Evolutionary conservation across 2,797 vertebrate genomes (phyloP), one percentile per base, ranked within the genome.

Genomic region (Tapera naevia): DNA sequence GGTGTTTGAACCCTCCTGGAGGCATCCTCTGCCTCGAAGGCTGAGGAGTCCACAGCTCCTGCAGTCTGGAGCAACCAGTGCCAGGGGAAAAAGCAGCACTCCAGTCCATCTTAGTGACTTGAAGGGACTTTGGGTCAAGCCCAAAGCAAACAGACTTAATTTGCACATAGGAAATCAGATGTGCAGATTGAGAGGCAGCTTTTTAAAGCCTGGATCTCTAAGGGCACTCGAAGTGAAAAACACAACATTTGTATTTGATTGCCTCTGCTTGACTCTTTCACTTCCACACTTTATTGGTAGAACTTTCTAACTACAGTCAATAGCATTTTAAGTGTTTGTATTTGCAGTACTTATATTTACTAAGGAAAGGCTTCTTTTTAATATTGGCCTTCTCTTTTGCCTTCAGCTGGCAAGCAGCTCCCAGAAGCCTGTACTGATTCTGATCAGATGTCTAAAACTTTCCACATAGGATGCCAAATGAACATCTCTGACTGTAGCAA

Each of bases 381-480:
- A 84, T 91, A 78, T 79, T 62, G 72, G 73, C 82, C 65, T 75
- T 76, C 86, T 39, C 53, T 50, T 67, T 80, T 73, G 87, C 80
- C 24, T 83, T 90, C 72, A 95, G 85, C 94, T 96, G 95, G 95
- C 95, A 91, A 62, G 66, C 89, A 88, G 9, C 93, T 95, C 90
- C 79, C 94, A 94, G 92, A 93, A 94, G 94, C 86, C 78, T 81
- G 80, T 53, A 54, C 93, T 93, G 95, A 95, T 94, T 88, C 91
- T 74, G 84, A 93, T 96, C 96, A 81, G 86, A 93, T 76, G 95
- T 88, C 94, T 97, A 93, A 96, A 94, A 96, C 64, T 97, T 97
- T 97, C 96, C 97, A 93, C 7, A 1, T 2, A 45, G 28, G 78
- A 86, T 27, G 97, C 97, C 97, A 97, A 94, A 95, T 81, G 39